Conservation (phyloP, 1,140 invertebrate genomes). For the Rhopalosiphum maidis region DNA sequence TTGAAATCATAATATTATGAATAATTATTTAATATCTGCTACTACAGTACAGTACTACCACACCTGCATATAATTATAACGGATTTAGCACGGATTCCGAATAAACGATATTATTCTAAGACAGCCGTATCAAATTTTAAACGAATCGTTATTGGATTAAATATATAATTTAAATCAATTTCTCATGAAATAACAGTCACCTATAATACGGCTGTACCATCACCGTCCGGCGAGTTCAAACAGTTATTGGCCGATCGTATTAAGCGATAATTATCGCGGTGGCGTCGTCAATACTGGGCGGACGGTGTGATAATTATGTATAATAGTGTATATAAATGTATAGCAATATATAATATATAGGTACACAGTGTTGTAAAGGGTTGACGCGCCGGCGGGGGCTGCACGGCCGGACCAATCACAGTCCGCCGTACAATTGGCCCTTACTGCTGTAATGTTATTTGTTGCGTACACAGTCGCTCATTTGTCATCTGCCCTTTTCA, state of each 20-base stretch:
- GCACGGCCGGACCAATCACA: slow-evolving; percentile 26
- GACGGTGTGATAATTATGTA: not conserved
- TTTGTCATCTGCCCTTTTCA: slow-evolving; percentile 54
- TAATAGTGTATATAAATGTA: too few species aligned
- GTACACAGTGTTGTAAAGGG: not conserved
- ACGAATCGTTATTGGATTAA: not conserved
- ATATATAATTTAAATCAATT: not conserved
- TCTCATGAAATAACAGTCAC: not conserved
- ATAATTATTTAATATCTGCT: not conserved
- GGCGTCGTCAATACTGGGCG: not conserved
- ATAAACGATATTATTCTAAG: not conserved
- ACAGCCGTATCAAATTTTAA: not conserved
- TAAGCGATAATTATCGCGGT: not conserved
- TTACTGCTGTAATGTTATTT: slow-evolving; percentile 35
- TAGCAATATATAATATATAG: too few species aligned
- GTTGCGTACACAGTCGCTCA: slow-evolving; percentile 48
- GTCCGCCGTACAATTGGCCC: slow-evolving; percentile 31
- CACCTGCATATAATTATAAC: not conserved
- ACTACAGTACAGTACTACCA: not conserved
- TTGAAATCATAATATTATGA: not conserved
- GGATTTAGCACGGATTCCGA: not conserved
- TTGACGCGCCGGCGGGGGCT: slow-evolving; percentile 7
- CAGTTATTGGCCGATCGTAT: not conserved
- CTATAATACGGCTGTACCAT: not conserved
- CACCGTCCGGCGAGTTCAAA: not conserved